These are phyloP conservation scores for Heliconius ethilla DNA, from an alignment of 2,888 invertebrate species.

Conservation along the genomic window DNA sequence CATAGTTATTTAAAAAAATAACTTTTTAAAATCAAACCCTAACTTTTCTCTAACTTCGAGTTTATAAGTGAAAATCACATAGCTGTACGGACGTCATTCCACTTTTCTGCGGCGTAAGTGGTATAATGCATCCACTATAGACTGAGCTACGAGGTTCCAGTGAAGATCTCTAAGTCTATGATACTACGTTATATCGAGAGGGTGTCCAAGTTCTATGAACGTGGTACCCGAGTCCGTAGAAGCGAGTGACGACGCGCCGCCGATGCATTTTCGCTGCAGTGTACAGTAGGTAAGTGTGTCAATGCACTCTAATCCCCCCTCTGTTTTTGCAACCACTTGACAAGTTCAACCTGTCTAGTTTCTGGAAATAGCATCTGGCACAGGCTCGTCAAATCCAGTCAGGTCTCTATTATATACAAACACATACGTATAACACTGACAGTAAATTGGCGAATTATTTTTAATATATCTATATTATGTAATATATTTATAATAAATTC, in stretches of 20 bases:
- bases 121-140: constrained; percentile 62
- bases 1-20: not conserved
- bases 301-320: constrained; percentile 78
- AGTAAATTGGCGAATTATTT: not conserved
- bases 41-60: constrained; percentile 68
- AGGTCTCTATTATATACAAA: not conserved
- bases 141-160: constrained; percentile 56
- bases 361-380: constrained; percentile 45
- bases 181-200: constrained; percentile 43
- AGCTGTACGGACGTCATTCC: constrained; percentile 78
- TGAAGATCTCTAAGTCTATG: constrained; percentile 49
- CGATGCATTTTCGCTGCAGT: constrained; percentile 77
- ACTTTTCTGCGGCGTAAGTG: constrained; percentile 78
- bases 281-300: constrained; percentile 80
- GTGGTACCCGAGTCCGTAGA: constrained; percentile 66
- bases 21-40: constrained; percentile 49
- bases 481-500: not conserved
- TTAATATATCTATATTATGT: not conserved
- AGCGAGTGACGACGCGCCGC: constrained; percentile 65
- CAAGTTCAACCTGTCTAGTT: constrained; percentile 71
- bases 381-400: constrained; percentile 42
- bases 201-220: constrained; percentile 57
- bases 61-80: constrained; percentile 75
- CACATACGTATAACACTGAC: not conserved
- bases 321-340: constrained; percentile 72